Evolutionary conservation across 2,888 invertebrate genomes (phyloP), one percentile per base, ranked within the genome.

Genomic region (Dicycla oo): DNA sequence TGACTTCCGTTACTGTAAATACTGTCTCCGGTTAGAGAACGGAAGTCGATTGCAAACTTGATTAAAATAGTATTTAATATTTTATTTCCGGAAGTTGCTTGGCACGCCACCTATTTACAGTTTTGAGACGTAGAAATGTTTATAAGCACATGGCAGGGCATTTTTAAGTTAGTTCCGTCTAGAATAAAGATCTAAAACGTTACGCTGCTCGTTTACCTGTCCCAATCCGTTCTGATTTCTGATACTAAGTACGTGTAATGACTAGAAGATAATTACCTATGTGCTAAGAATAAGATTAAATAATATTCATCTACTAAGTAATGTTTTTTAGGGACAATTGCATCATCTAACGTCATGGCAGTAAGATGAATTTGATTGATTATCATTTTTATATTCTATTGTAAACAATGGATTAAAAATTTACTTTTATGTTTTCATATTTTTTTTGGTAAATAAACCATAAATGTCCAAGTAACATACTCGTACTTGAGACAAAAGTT

Each of bases 271-370:
- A 76, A 72, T 72, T 63, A 66, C 30, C 30, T 30, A 38, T 38
- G 64, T 23, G 18, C 43, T 66, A n/a, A 64, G 13, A 47, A 60
- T 40, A 43, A 38, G 3, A 40, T 8, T n/a, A 69, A 38, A 68
- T 58, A 54, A 65, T 53, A 74, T 65, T 47, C 40, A 38, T 57
- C 57, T 6, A 20, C 23, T 62, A 26, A 26, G 18, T 53, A 75
- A 72, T 72, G 57, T 23, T 56, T 63, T 69, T 68, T 20, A 34
- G 13, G 11, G 43, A 66, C 80, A 62, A 34, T 81, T 80, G 68
- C 79, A 65, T 65, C 71, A 74, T 57, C 45, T 4, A 58, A 60
- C 49, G 57, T 45, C 61, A 30, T 2, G 5, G 26, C 13, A 15
- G 4, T n/a, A n/a, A 26, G 11, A 45, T 20, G 13, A 45, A 66